Evolutionary conservation across 2,113 vertebrate species (phyloP).

Genomic region (Cyanocitta stelleri): DNA sequence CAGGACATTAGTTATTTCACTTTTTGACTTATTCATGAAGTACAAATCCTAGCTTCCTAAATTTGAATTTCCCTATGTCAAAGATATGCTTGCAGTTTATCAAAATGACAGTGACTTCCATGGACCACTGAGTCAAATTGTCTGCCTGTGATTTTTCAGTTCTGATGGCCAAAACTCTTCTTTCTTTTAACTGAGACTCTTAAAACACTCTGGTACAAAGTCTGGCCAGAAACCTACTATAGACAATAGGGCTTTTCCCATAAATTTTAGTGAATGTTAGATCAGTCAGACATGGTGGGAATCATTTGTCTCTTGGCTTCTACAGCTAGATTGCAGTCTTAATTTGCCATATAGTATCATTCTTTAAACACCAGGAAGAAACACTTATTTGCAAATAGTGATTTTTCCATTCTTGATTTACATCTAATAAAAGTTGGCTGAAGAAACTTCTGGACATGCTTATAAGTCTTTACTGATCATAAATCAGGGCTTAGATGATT

Average conservation of each 20-base stretch:
- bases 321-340: neutral
- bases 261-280: neutral
- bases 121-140: neutral
- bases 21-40: neutral
- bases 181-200: neutral
- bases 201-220: neutral
- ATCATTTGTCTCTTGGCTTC: neutral
- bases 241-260: neutral
- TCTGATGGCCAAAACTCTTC: neutral
- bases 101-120: neutral
- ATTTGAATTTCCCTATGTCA: neutral
- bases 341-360: neutral
- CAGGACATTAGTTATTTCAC: neutral
- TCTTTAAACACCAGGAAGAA: neutral
- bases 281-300: neutral
- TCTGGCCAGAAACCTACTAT: neutral
- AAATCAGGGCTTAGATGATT: neutral
- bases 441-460: neutral
- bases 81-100: neutral
- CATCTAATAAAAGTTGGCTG: neutral
- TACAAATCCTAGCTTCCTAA: neutral
- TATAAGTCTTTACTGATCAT: neutral
- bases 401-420: neutral
- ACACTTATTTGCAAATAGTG: neutral
- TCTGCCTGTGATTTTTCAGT: neutral